Evolutionary conservation across 2,888 invertebrate genomes (phyloP).

Genomic region (Himalopsyche kuldschensis): DNA sequence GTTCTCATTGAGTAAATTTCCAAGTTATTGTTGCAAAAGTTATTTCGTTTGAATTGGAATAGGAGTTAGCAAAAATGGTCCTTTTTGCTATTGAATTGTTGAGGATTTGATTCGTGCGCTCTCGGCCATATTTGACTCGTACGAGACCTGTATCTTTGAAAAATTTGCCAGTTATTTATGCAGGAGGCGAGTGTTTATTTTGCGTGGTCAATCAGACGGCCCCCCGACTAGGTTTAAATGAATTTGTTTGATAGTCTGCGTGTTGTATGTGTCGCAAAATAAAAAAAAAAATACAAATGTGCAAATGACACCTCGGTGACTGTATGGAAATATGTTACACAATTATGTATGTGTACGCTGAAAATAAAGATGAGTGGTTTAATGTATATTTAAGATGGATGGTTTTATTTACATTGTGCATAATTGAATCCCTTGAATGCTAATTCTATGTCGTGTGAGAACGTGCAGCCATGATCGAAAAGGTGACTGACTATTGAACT

Average conservation of each 20-base stretch:
- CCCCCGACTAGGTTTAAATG: background rate
- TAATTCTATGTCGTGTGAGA: background rate
- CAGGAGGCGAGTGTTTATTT: background rate
- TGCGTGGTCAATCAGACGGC: background rate
- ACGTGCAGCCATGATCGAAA: background rate
- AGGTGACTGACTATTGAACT: background rate
- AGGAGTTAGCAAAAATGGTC: too few species aligned
- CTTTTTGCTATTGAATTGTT: background rate
- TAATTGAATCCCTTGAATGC: background rate
- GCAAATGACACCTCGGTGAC: background rate
- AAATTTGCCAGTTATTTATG: background rate
- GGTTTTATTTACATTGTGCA: constrained; percentile 31
- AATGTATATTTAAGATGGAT: constrained; percentile 24
- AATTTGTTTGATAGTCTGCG: background rate
- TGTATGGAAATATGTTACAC: constrained; percentile 12
- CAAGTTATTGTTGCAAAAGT: too few species aligned
- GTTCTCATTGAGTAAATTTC: too few species aligned
- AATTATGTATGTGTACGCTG: constrained; percentile 14
- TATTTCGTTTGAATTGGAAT: too few species aligned
- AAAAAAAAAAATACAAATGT: background rate
- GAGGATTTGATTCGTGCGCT: background rate
- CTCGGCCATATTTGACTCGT: background rate
- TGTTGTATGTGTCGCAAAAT: background rate
- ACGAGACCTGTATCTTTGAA: background rate
- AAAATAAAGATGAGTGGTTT: constrained; percentile 35